A percentile compares a stretch with the other conserved stretches of the same genome.
These are phyloP conservation scores for Scophthalmus maximus DNA, from an alignment of 2,113 vertebrate genomes.

Conservation along the genomic window DNA sequence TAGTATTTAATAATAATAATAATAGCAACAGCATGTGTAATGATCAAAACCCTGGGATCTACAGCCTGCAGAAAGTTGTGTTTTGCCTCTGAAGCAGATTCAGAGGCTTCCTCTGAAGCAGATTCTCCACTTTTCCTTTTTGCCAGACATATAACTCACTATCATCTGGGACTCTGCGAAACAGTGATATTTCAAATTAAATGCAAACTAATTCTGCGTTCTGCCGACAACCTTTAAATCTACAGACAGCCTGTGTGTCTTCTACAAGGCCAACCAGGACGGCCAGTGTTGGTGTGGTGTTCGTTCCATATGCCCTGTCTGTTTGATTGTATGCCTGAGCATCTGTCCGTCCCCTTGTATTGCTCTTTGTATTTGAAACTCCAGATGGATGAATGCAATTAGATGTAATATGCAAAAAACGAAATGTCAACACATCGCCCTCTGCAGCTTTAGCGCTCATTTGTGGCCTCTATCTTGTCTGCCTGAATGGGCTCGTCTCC, in stretches of 20 bases:
- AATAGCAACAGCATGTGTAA: no score
- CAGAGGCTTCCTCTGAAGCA: not conserved
- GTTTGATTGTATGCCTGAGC: constrained; percentile 35
- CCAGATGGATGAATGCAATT: constrained; percentile 70
- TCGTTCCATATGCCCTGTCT: constrained; percentile 39
- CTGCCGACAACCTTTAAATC: constrained; percentile 36
- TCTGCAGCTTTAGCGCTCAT: constrained; percentile 48
- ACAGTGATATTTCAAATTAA: constrained; percentile 41
- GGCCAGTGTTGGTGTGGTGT: constrained; percentile 16
- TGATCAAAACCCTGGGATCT: not conserved
- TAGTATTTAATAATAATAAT: no score
- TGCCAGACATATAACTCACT: constrained; percentile 1
- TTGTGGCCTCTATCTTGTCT: constrained; percentile 52
- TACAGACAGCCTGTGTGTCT: constrained; percentile 23
- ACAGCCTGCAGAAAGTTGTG: not conserved
- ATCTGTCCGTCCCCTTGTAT: constrained; percentile 45
- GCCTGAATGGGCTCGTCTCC: constrained; percentile 56
- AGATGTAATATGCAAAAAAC: constrained; percentile 58
- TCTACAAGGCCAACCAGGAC: constrained; percentile 33
- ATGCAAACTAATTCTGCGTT: constrained; percentile 25
- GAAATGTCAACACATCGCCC: constrained; percentile 66
- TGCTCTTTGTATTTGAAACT: constrained; percentile 55
- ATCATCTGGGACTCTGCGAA: constrained; percentile 19
- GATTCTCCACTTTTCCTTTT: constrained; percentile 16
- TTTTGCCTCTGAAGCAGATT: not conserved